Conservation (phyloP, 2,797 vertebrate genomes). For the Synaphobranchus kaupii region DNA sequence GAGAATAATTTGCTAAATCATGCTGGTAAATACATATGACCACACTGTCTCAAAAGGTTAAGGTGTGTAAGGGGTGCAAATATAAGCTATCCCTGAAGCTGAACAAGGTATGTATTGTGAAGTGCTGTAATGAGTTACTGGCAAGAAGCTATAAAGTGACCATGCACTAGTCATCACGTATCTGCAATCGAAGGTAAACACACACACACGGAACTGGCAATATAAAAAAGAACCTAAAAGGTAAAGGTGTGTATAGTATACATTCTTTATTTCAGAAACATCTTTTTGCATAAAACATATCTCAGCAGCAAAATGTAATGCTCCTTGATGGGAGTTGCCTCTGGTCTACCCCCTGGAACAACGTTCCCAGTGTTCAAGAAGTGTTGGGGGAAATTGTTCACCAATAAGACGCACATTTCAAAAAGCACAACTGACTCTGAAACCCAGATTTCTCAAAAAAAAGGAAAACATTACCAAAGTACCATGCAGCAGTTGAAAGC, state of each 20-base stretch:
- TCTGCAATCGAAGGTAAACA: neutral
- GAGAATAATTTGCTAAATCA: neutral
- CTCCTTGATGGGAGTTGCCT: constrained; percentile 45
- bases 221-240: neutral
- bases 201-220: neutral
- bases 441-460: neutral
- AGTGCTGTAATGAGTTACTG: neutral
- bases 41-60: neutral
- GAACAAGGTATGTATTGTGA: neutral
- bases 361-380: constrained; percentile 34
- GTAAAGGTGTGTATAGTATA: constrained; percentile 46
- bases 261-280: constrained; percentile 72
- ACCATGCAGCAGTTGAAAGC: constrained; percentile 33
- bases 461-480: neutral
- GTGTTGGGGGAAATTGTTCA: constrained; percentile 27
- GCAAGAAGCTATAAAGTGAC: neutral
- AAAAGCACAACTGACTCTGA: neutral
- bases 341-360: constrained; percentile 31
- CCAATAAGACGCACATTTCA: constrained; percentile 4
- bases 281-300: constrained; percentile 49
- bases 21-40: neutral
- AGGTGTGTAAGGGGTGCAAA: constrained; percentile 34
- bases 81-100: neutral
- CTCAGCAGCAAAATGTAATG: constrained; percentile 60
- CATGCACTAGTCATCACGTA: neutral